Conservation (phyloP, 2,797 vertebrate species). For the Diceros bicornis region DNA sequence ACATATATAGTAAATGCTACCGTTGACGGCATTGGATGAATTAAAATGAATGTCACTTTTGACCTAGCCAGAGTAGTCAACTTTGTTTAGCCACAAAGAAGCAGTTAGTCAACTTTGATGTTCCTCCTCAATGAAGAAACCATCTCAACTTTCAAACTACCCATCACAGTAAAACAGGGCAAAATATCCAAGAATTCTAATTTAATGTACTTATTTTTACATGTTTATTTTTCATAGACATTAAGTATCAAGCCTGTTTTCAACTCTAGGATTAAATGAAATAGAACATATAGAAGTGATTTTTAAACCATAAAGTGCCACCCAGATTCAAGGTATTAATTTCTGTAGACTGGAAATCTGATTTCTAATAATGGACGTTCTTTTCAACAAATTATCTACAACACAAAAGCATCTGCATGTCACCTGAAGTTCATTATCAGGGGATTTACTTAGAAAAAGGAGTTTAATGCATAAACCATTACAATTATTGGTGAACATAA, state of each 20-base stretch:
- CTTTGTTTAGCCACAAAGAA: constrained; percentile 17
- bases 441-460: not conserved
- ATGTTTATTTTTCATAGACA: not conserved
- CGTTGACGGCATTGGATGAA: not conserved
- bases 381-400: constrained; percentile 39
- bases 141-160: constrained; percentile 1
- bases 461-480: not conserved
- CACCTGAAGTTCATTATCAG: not conserved
- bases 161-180: not conserved
- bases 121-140: constrained; percentile 3
- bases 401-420: not conserved
- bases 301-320: constrained; percentile 40
- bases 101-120: not conserved
- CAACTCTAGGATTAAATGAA: constrained; percentile 11
- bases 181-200: not conserved
- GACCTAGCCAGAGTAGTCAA: not conserved
- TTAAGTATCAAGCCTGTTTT: constrained; percentile 15
- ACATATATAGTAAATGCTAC: not conserved
- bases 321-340: not conserved
- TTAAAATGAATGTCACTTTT: constrained; percentile 46
- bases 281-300: constrained; percentile 20
- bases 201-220: constrained; percentile 29
- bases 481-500: not conserved
- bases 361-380: not conserved
- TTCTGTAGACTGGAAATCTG: constrained; percentile 10